A percentile compares a stretch with the other conserved stretches of the same genome.
Evolutionary conservation across 2,113 vertebrate genomes (phyloP).

Genomic region (Dasyurus viverrinus): DNA sequence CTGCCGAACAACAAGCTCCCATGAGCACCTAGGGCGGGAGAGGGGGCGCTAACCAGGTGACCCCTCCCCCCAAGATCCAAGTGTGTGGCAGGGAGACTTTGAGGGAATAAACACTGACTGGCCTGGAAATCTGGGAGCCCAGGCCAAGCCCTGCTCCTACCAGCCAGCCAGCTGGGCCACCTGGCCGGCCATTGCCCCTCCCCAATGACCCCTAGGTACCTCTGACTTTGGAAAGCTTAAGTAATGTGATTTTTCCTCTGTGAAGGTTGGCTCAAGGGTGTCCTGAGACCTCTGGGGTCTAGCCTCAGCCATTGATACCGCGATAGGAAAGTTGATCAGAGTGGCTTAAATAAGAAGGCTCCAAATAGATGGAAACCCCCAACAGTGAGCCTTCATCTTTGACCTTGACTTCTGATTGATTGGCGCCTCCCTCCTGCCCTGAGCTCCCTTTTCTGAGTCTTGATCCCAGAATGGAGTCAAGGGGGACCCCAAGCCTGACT

Average conservation of each 20-base stretch:
- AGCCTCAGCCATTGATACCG: not conserved
- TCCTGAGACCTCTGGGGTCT: not conserved
- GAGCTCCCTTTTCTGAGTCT: not conserved
- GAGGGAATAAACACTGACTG: too few relatives aligned
- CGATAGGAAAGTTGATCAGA: not conserved
- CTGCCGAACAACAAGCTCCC: not conserved
- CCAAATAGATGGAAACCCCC: too few relatives aligned
- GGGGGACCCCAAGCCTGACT: not conserved
- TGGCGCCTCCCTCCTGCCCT: not conserved
- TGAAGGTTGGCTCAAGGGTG: not conserved
- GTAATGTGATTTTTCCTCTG: not conserved
- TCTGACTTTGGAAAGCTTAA: not conserved
- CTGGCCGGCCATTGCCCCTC: not conserved
- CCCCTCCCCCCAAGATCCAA: not conserved
- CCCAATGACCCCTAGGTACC: not conserved
- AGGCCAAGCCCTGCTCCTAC: too few relatives aligned
- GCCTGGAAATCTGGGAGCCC: too few relatives aligned
- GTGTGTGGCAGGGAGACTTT: too few relatives aligned
- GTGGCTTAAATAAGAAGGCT: not conserved
- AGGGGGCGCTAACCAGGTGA: too few relatives aligned
- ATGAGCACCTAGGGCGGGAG: not conserved
- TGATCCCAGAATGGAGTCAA: not conserved
- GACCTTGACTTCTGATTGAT: not conserved
- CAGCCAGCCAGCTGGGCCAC: not conserved
- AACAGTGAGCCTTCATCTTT: too few relatives aligned